Base-by-base conservation (phyloP, 1,140 invertebrate species). In the Acromyrmex heyeri region DNA sequence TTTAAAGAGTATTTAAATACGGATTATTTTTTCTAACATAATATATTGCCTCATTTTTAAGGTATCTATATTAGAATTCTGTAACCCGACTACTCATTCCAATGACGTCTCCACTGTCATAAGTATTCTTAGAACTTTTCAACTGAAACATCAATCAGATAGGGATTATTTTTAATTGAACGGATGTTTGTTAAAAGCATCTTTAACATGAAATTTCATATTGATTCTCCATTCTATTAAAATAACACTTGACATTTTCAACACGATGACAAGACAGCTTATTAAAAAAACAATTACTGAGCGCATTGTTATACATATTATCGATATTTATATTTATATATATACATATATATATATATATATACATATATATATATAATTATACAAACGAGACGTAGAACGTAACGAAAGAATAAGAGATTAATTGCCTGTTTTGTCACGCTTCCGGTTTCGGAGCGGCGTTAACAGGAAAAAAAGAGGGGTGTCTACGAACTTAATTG, bases 211-310 rank as follows among this genome's bases (percentile, higher is more conserved):
- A 48, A 64, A 77, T 64, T 64, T 64, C 10, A 12, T 44, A 61
- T 61, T 6, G 34, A 62, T 61, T 27, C 69, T n/a, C 48, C 2
- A 2, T 14, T 44, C 34, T 21, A 55, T 59, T 16, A 21, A 72
- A 75, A 76, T 44, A 62, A n/a, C 16, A 62, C 21, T 61, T 62
- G 38, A 77, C 57, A 30, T 30, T 48, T 77, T 24, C 14, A 7
- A 55, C 27, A 14, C 27, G 7, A 16, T 59, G 16, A 76, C 30
- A 16, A 48, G 38, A 64, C 24, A 27, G 10, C 12, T 64, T 30
- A 64, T 64, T 77, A 77, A 77, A 77, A 16, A 73, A 57, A 73
- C 73, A 75, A 75, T 57, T 75, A 57, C 30, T 3, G 30, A 5
- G n/a, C 5, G 21, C n/a, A 44, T 76, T 76, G 55, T 38, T 30